A percentile compares a stretch with the other conserved stretches of the same genome.
Conservation (phyloP, 2,888 invertebrate genomes). For the Cyclophora punctaria region DNA sequence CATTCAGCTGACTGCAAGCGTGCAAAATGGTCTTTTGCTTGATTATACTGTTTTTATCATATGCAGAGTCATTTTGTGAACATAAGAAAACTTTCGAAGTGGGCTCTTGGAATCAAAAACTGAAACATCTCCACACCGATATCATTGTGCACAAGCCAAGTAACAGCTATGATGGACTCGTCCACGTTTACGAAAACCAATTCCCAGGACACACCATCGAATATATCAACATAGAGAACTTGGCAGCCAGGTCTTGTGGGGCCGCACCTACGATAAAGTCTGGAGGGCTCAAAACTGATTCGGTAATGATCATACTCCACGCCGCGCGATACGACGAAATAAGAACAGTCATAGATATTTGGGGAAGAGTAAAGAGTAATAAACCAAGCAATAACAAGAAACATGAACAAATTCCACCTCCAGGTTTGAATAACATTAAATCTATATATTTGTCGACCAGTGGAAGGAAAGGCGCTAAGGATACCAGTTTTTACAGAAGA, state of each 20-base stretch:
- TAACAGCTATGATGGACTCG: constrained; percentile 46
- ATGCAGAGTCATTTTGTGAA: constrained; percentile 22
- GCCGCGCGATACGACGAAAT: constrained; percentile 51
- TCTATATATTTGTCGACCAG: constrained; percentile 32
- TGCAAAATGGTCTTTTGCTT: constrained; percentile 25
- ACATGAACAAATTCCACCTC: too few relatives aligned
- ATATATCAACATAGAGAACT: constrained; percentile 56
- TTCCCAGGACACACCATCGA: constrained; percentile 49
- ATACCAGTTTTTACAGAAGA: too few relatives aligned
- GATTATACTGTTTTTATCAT: constrained; percentile 16
- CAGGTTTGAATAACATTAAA: constrained; percentile 24
- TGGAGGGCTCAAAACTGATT: constrained; percentile 44
- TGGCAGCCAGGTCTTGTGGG: constrained; percentile 52
- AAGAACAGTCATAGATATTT: constrained; percentile 55
- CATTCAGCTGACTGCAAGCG: constrained; percentile 12
- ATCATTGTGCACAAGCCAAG: constrained; percentile 52
- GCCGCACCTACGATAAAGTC: constrained; percentile 43
- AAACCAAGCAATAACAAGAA: neutral
- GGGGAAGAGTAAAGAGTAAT: constrained; percentile 36
- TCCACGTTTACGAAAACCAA: constrained; percentile 57
- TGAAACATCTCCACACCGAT: constrained; percentile 49
- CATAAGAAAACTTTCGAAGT: constrained; percentile 46
- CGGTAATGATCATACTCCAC: constrained; percentile 48
- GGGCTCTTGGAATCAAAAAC: constrained; percentile 41
- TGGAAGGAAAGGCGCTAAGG: too few relatives aligned